These are phyloP conservation scores for Adelges cooleyi DNA, from an alignment of 1,140 invertebrate genomes.

Conservation along the genomic window DNA sequence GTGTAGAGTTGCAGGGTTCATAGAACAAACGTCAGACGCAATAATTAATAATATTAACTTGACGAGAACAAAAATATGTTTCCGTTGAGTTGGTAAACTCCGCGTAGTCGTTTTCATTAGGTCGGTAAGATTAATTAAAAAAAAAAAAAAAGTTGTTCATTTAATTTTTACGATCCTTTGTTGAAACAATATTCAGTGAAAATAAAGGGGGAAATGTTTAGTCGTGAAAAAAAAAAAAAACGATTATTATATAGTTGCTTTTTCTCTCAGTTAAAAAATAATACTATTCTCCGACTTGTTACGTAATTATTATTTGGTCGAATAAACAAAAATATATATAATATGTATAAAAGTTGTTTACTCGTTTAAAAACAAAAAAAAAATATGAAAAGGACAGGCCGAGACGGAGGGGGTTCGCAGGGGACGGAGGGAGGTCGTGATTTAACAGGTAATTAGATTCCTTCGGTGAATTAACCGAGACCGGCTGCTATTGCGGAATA, in stretches of 20 bases:
- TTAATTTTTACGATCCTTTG: conserved; percentile 27
- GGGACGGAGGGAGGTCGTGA: not conserved
- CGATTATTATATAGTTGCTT: not conserved
- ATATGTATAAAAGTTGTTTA: conserved; percentile 11
- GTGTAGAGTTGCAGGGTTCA: not conserved
- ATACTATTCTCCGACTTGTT: too few relatives aligned
- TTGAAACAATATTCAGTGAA: conserved; percentile 12
- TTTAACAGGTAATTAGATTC: conserved; percentile 28
- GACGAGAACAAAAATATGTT: conserved; percentile 2
- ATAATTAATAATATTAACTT: too few relatives aligned
- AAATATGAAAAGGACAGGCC: conserved; percentile 8
- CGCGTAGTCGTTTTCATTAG: conserved; percentile 19
- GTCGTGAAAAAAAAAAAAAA: not conserved
- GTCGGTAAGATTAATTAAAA: conserved; percentile 26
- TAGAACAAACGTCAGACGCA: not conserved
- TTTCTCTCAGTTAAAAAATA: too few relatives aligned
- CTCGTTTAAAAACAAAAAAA: conserved; percentile 5
- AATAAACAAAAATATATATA: not conserved
- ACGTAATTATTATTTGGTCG: too few relatives aligned
- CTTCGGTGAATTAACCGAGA: conserved; percentile 13
- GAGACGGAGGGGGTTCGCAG: not conserved
- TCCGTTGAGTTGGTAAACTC: conserved; percentile 18
- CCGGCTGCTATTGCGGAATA: not conserved
- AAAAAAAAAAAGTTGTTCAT: conserved; percentile 26
- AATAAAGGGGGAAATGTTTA: too few relatives aligned